Conservation (phyloP, 2,113 vertebrate species). For the Himantopus leucocephalus region DNA sequence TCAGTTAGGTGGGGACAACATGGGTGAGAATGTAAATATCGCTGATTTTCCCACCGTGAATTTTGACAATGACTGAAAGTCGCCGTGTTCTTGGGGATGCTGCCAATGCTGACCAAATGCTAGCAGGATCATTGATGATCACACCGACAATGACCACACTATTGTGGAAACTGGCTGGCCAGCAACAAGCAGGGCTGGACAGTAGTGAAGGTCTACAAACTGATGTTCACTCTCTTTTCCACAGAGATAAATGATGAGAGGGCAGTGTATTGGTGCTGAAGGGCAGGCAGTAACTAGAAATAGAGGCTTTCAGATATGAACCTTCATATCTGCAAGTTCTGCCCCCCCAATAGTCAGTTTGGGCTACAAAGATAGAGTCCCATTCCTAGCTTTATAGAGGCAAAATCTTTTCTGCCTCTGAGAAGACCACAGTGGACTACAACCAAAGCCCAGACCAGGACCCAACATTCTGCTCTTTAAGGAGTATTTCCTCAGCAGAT, state of each 20-base stretch:
- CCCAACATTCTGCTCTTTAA: neutral
- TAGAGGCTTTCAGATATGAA: neutral
- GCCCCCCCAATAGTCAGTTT: rapidly evolving
- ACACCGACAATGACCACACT: neutral
- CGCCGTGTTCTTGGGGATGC: neutral
- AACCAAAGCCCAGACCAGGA: neutral
- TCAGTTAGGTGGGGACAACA: neutral
- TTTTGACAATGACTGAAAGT: neutral
- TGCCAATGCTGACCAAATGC: neutral
- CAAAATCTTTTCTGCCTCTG: neutral
- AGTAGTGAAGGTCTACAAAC: neutral
- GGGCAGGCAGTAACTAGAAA: neutral
- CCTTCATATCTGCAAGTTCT: neutral
- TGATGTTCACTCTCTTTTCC: neutral
- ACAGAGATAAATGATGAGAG: neutral
- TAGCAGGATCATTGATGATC: neutral
- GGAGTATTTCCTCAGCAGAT: neutral
- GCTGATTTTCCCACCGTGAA: neutral
- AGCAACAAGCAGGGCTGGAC: neutral
- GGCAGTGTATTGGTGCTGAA: neutral
- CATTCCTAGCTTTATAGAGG: neutral
- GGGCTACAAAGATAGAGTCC: neutral
- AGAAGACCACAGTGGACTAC: neutral
- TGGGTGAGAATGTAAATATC: neutral
- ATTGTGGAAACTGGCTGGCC: neutral